Conservation (phyloP, 2,797 vertebrate species). For the Pseudomugil tenellus region DNA sequence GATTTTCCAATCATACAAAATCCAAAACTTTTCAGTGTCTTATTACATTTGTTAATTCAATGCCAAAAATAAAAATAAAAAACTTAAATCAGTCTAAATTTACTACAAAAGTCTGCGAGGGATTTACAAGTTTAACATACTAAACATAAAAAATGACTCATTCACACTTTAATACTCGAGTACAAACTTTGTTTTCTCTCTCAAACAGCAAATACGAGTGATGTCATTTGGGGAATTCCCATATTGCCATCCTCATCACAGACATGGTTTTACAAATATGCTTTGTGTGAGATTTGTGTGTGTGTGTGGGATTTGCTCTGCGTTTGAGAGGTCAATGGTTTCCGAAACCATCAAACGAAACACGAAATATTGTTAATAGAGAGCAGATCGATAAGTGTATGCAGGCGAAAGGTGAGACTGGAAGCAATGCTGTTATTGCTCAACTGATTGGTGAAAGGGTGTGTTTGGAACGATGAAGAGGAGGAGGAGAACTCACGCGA, state of each 20-base stretch:
- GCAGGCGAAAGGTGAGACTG: constrained; percentile 24
- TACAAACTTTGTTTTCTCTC: constrained; percentile 51
- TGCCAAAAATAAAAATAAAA: too few species aligned
- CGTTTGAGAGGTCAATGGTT: constrained; percentile 34
- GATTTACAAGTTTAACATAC: constrained; percentile 47
- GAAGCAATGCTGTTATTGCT: background rate
- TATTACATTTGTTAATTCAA: too few species aligned
- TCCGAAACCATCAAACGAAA: constrained; percentile 46
- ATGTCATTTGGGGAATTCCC: constrained; percentile 81
- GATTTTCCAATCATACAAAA: background rate
- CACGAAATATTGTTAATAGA: constrained; percentile 43
- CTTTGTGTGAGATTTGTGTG: constrained; percentile 22
- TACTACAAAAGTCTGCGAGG: constrained; percentile 8
- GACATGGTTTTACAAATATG: constrained; percentile 62
- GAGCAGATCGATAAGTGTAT: constrained; percentile 16
- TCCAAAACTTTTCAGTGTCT: background rate
- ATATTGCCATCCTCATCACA: constrained; percentile 61
- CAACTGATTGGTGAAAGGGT: background rate
- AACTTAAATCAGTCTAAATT: constrained; percentile 17
- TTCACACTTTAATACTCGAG: constrained; percentile 40
- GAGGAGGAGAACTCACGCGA: constrained; percentile 88
- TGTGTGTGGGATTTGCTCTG: constrained; percentile 18
- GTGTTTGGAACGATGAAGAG: background rate
- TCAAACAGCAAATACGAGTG: constrained; percentile 66
- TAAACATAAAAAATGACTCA: constrained; percentile 52